These are phyloP conservation scores for Hydrotaea cyrtoneurina DNA, from an alignment of 2,888 invertebrate species.

Conservation along the genomic window DNA sequence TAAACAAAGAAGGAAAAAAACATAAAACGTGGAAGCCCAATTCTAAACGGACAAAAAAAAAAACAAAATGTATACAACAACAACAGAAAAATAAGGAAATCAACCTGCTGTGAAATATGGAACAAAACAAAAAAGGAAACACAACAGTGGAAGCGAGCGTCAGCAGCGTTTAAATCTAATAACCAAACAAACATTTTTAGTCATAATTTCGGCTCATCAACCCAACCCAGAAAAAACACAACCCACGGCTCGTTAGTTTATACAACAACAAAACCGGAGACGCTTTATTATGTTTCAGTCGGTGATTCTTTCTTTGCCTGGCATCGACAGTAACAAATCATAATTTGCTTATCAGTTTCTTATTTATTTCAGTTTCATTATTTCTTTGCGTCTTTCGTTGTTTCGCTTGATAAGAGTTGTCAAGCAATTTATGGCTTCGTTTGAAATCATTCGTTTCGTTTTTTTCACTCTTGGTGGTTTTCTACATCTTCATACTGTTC, in stretches of 20 bases:
- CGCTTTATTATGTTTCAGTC: neutral
- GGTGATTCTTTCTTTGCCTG: neutral
- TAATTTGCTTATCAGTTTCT: conserved; percentile 34
- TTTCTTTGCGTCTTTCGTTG: neutral
- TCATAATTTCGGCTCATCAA: neutral
- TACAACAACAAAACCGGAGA: neutral
- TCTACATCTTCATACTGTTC: neutral
- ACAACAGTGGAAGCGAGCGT: conserved; percentile 32
- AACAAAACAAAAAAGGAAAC: conserved; percentile 68
- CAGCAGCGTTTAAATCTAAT: neutral
- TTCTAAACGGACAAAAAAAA: neutral
- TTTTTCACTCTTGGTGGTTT: neutral
- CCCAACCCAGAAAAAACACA: neutral
- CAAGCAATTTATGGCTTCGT: conserved; percentile 16
- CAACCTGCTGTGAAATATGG: conserved; percentile 72
- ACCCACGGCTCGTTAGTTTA: neutral
- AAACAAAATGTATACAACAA: conserved; percentile 13
- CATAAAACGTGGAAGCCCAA: neutral
- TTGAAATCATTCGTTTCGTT: conserved; percentile 10
- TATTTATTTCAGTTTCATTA: conserved; percentile 9
- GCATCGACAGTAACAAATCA: conserved; percentile 10
- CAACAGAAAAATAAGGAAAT: conserved; percentile 65
- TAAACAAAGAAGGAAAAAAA: conserved; percentile 20
- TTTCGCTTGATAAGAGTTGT: conserved; percentile 22
- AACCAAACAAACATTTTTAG: conserved; percentile 60